phyloP scores from a whole-genome alignment of 2,113 vertebrate species.

The Clarias gariepinus region DNA sequence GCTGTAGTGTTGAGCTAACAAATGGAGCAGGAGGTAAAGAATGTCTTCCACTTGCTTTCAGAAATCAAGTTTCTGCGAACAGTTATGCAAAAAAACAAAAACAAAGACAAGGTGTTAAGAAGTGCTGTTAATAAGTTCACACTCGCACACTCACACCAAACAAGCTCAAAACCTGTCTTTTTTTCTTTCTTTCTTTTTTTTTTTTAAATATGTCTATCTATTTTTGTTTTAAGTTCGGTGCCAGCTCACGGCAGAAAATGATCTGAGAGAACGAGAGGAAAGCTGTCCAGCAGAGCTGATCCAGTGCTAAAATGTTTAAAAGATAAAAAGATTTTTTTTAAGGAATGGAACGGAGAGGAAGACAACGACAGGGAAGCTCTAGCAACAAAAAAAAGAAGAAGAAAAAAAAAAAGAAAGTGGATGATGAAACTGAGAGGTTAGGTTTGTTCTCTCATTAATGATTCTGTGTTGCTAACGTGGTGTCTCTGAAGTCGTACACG shows the following conservation, averaged over 20 bases:
- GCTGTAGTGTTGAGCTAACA: neutral
- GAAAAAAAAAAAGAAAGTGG: neutral
- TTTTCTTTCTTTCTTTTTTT: neutral
- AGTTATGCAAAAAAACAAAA: neutral
- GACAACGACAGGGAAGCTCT: conserved; percentile 29
- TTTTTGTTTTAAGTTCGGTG: neutral
- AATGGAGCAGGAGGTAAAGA: neutral
- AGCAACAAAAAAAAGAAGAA: neutral
- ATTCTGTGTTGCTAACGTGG: conserved; percentile 25
- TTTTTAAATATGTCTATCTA: neutral
- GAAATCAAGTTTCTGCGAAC: neutral
- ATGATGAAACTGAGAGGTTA: conserved; percentile 34
- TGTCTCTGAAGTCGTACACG: conserved; percentile 47
- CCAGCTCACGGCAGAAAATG: neutral
- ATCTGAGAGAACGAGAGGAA: conserved; percentile 11
- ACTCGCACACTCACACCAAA: neutral
- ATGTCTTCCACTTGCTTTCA: neutral
- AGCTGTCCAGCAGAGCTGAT: neutral
- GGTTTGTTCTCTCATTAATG: conserved; percentile 47
- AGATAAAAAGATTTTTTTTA: neutral
- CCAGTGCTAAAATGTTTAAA: neutral
- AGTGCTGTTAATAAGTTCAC: neutral
- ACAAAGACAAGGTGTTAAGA: neutral
- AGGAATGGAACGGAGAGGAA: neutral
- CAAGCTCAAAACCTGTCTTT: neutral